A percentile compares a stretch with the other conserved stretches of the same genome.
Conservation (phyloP, 2,888 invertebrate genomes). For the Apodemia zela region DNA sequence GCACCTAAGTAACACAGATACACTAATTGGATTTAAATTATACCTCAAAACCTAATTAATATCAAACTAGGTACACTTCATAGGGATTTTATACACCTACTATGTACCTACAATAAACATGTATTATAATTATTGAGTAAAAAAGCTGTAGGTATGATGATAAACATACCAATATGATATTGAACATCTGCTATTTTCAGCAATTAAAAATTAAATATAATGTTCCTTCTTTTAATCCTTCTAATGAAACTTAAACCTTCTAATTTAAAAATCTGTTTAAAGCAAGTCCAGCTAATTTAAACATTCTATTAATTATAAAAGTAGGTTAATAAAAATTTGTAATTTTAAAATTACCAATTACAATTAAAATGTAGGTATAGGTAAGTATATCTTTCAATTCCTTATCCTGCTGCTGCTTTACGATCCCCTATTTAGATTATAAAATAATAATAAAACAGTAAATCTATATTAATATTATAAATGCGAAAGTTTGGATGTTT, state of each 20-base stretch:
- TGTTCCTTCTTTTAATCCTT: neutral
- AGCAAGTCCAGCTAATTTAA: neutral
- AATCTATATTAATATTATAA: too few relatives aligned
- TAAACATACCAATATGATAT: neutral
- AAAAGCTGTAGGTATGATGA: too few relatives aligned
- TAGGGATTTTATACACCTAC: neutral
- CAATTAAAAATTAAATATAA: neutral
- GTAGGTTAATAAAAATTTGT: neutral
- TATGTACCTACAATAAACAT: neutral
- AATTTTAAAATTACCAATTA: neutral
- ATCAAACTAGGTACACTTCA: neutral
- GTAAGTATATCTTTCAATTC: neutral
- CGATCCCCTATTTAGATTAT: too few relatives aligned
- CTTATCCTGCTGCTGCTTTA: too few relatives aligned
- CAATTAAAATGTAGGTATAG: neutral
- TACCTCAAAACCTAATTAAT: neutral
- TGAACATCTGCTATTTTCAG: neutral
- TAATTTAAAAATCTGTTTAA: neutral
- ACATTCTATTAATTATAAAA: neutral
- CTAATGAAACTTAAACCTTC: too few relatives aligned
- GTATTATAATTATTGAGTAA: neutral
- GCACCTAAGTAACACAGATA: neutral
- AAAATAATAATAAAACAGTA: too few relatives aligned
- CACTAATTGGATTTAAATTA: neutral
- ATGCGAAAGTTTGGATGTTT: too few relatives aligned